Evolutionary conservation across 2,797 vertebrate species (phyloP), one percentile per base, ranked within the genome.

Genomic region (Centroberyx gerrardi): DNA sequence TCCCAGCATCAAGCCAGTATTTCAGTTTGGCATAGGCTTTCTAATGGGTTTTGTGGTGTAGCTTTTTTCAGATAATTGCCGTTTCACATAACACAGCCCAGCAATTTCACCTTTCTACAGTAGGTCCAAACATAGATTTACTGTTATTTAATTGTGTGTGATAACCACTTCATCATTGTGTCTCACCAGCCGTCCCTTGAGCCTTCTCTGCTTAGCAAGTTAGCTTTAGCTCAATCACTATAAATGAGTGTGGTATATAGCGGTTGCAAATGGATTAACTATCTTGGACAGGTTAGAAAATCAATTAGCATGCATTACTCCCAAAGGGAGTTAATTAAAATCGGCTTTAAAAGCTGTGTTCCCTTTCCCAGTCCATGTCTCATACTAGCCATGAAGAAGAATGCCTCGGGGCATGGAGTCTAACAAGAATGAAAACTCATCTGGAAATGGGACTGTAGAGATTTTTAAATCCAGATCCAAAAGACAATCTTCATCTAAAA

Each of bases 301-400:
- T 90, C 85, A 89, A 88, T 91, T 87, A 88, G 80, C 42, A 64
- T 17, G 62, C 69, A 82, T 83, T 80, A 83, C 64, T 62, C 69
- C 88, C 81, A 62, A 33, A 49, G 83, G 80, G 77, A 86, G 42
- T 77, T 84, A 80, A 91, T 91, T 91, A 85, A 87, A 91, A 84
- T 68, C 1, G 46, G 55, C 60, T 68, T n/a, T 76, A 87, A 85
- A 77, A 2, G 15, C 68, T 76, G 77, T 69, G 36, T 80, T 81
- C 59, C 60, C 5, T 29, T 70, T 66, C 51, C 38, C 44, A n/a
- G 59, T 44, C 15, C 51, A 29, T 68, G 77, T 70, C 49, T 74
- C 22, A 72, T 63, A 67, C 52, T 29, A 53, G 31, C 59, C 15
- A 31, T 68, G 14, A 84, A 76, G 44, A 44, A 64, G 60, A 69